Base-by-base conservation (phyloP, 2,888 invertebrate genomes). In the Cataglyphis rosenhaueri region DNA sequence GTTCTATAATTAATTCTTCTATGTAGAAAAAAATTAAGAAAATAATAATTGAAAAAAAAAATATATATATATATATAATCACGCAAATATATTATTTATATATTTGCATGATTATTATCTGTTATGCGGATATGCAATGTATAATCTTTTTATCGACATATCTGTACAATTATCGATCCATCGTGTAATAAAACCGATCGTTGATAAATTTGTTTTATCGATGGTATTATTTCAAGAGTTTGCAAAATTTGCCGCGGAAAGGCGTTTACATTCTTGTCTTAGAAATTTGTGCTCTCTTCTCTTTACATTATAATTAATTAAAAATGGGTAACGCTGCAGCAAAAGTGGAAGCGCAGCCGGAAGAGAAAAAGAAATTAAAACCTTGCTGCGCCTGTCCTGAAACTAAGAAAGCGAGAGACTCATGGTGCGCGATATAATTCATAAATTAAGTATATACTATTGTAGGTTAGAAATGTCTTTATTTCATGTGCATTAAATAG, bases 351-450 rank as follows among this genome's bases (percentile, higher is more conserved):
- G 92, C 93, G 6, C 83, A 85, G 61, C 90, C 84, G 79, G 94
- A 95, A 18, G 95, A 95, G 12, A 96, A 96, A 66, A 97, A 97
- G 91, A 98, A 98, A 93, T 95, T 98, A 85, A 99, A 99, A 94
- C 97, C 99, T 4, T 99, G 99, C 93, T 99, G 99, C 95, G 99
- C 99, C 4, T 99, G 99, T 95, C 99, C 99, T 0, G 99, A 99
- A 95, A 99, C 99, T 0, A 99, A 98, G 95, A 96, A 96, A 95
- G 97, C 95, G 48, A 95, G 99, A 92, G 99, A 99, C 95, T 96
- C 97, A 87, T 99, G 99, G 99, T 99, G 96, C 96, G 95, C 86
- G 64, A 62, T 52, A 82, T 66, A 9, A 41, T 61, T n/a, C 8
- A 15, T 61, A 8, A 61, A 55, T 57, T 29, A 32, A 59, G 59